Base-by-base conservation (phyloP, 2,888 invertebrate genomes). In the Sclerodermus sp. region DNA sequence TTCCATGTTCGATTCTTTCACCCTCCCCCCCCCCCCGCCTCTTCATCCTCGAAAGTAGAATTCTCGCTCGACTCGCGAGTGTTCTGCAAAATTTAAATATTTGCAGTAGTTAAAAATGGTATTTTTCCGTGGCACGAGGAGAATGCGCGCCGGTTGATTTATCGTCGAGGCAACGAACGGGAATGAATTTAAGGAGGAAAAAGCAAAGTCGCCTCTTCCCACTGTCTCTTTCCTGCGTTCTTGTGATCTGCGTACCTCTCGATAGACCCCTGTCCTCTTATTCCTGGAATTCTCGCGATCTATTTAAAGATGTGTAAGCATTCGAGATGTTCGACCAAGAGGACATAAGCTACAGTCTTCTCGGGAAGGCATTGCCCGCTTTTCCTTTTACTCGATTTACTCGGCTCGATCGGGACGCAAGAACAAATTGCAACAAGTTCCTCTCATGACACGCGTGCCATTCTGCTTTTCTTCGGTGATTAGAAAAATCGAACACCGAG, bases 271-370 rank as follows among this genome's bases (percentile, higher is more conserved):
- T 38, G 54, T 44, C 37, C 45, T 14, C 30, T 38, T 44, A 31
- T 38, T 52, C 51, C 58, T 32, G 41, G 51, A 49, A 57, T 58
- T 54, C 56, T 53, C 49, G 44, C 53, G 53, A 55, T 60, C 55
- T 68, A 63, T 67, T 67, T 66, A 54, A 63, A 63, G 53, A 58
- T 60, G 66, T n/a, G n/a, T 64, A 58, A 65, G 64, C 61, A 66
- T 62, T 60, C 66, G 49, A 58, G 53, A 62, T 57, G 55, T 58
- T 58, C 52, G 46, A 51, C 51, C 39, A 13, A 12, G 34, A 4
- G 34, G 12, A n/a, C 10, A 12, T 34, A 34, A 34, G 34, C 34
- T 12, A 3, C 12, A 12, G 6, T n/a, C 34, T 34, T 39, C 39
- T 15, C 30, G 34, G 2, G 18, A 17, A 47, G 5, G 41, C 41